Evolutionary conservation across 2,888 invertebrate species (phyloP), one percentile per base, ranked within the genome.

Genomic region (Drosophila nigricruria): DNA sequence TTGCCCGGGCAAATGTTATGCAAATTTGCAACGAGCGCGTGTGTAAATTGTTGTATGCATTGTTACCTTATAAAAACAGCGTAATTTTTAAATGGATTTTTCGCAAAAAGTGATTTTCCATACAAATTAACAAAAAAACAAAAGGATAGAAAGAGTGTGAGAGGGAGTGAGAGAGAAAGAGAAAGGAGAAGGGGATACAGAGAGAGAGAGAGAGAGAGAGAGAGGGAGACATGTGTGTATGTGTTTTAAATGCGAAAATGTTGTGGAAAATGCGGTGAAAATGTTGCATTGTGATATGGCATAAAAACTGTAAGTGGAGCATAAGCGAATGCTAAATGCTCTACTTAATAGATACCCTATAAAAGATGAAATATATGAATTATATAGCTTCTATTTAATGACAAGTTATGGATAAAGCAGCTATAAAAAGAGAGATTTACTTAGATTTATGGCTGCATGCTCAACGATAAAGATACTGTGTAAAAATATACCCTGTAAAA

Each of bases 21-120:
- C 88, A 84, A 89, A 84, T 84, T 83, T 87, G 82, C 77, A 88
- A 61, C 77, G 75, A 72, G 72, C 77, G 70, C 79, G 85, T 89
- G 90, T 85, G 88, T 85, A 82, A 89, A 85, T 85, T 82, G 88
- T 77, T 89, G 89, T 89, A 85, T 89, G 85, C 88, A 86, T 86
- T 86, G 90, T 86, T 88, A 86, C 88, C 85, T 86, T 89, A 89
- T 88, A 86, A 86, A 86, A 86, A 84, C 89, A 84, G 88, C 85
- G 82, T 86, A 88, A 85, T 85, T 89, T 85, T 89, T 89, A 88
- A 85, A 85, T 89, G 88, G 88, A 74, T 85, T 53, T 89, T 80
- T 77, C 70, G 82, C 67, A 84, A 84, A 84, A 84, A 84, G 89
- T 84, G 84, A 85, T 85, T 85, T 85, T 85, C 88, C 88, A 89